phyloP scores from a whole-genome alignment of 2,888 invertebrate species.

The Cephalotes varians region DNA sequence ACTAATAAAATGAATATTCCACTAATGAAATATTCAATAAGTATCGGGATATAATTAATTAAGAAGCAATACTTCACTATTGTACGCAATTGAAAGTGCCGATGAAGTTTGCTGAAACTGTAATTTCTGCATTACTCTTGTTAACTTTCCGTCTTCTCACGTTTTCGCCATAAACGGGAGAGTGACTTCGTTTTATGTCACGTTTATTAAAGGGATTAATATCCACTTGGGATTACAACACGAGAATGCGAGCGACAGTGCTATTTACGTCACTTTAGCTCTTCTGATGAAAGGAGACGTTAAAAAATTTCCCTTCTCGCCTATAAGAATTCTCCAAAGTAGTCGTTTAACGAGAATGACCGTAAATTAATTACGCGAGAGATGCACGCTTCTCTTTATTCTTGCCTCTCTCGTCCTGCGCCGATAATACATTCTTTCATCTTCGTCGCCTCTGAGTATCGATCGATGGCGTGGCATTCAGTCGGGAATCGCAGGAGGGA shows the following conservation, averaged over 20 bases:
- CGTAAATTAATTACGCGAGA: constrained; percentile 49
- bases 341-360: constrained; percentile 15
- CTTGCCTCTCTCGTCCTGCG: not conserved
- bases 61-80: not conserved
- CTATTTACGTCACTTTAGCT: constrained; percentile 23
- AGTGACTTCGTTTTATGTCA: constrained; percentile 5
- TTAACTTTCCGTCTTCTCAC: not conserved
- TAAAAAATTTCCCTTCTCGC: constrained; percentile 32
- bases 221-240: constrained; percentile 1
- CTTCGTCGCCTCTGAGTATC: constrained; percentile 33
- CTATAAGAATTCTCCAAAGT: constrained; percentile 25
- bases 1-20: not conserved
- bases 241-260: not conserved
- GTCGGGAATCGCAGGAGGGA: constrained; percentile 21
- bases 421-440: constrained; percentile 2
- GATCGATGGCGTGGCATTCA: constrained; percentile 38
- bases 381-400: not conserved
- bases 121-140: constrained; percentile 52
- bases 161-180: constrained; percentile 39
- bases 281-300: not conserved
- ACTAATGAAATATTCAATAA: constrained; percentile 8
- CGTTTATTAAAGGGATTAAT: constrained; percentile 30
- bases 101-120: constrained; percentile 6
- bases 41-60: constrained; percentile 15
- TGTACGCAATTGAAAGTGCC: not conserved